These are phyloP conservation scores for Miniopterus natalensis DNA, from an alignment of 2,113 vertebrate species.

Conservation along the genomic window DNA sequence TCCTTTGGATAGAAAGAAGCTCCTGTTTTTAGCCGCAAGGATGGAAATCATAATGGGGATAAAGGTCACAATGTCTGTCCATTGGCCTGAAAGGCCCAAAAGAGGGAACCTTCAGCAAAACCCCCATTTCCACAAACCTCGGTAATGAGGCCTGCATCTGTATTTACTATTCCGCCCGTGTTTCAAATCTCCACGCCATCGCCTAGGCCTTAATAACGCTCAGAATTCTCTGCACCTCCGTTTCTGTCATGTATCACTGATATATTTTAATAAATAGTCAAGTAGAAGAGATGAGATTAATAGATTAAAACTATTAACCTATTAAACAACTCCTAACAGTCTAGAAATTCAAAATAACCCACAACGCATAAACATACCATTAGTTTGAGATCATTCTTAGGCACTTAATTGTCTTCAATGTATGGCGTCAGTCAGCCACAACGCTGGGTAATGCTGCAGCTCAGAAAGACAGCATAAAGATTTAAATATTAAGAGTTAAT, in stretches of 20 bases:
- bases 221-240: slow-evolving; percentile 52
- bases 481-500: slow-evolving; percentile 71
- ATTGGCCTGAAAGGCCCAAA: background rate
- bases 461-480: slow-evolving; percentile 42
- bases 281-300: slow-evolving; percentile 78
- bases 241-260: slow-evolving; percentile 68
- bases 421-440: slow-evolving; percentile 75
- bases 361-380: slow-evolving; percentile 78
- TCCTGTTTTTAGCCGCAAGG: background rate
- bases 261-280: slow-evolving; percentile 82
- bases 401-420: slow-evolving; percentile 76
- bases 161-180: background rate
- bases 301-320: slow-evolving; percentile 82
- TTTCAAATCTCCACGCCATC: background rate
- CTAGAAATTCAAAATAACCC: slow-evolving; percentile 80
- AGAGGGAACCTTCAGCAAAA: background rate
- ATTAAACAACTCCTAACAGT: slow-evolving; percentile 82
- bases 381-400: slow-evolving; percentile 70
- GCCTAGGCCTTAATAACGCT: slow-evolving; percentile 21
- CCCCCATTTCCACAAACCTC: background rate
- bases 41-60: background rate
- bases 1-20: background rate
- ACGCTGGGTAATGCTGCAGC: background rate
- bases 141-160: background rate
- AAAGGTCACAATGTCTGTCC: background rate